Evolutionary conservation across 2,113 vertebrate genomes (phyloP).

Genomic region (Brachirus orientalis): DNA sequence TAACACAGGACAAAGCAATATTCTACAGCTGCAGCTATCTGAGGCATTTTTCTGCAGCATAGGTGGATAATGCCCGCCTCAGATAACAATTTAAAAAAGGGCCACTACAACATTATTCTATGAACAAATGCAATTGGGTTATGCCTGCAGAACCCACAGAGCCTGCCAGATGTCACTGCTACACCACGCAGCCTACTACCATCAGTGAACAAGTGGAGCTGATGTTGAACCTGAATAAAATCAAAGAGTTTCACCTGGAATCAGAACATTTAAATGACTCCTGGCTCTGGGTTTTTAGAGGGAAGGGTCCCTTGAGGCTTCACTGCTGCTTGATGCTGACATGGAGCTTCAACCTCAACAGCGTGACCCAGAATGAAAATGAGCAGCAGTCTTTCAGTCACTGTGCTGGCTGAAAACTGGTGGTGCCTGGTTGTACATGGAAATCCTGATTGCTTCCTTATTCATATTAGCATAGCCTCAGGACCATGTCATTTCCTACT

Average conservation of each 20-base stretch:
- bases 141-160: slow-evolving; percentile 22
- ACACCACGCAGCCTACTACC: slow-evolving; percentile 7
- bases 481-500: background rate
- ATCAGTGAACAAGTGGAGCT: background rate
- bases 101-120: background rate
- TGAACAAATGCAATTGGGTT: background rate
- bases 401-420: background rate
- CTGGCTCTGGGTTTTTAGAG: slow-evolving; percentile 30
- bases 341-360: slow-evolving; percentile 12
- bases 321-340: slow-evolving; percentile 5
- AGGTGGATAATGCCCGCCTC: background rate
- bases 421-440: slow-evolving; percentile 19
- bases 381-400: slow-evolving; percentile 15
- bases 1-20: slow-evolving; percentile 3
- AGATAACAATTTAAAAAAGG: background rate
- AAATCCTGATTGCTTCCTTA: slow-evolving; percentile 5
- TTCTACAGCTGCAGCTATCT: slow-evolving; percentile 1
- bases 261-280: slow-evolving; percentile 12
- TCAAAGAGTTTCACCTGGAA: slow-evolving; percentile 23
- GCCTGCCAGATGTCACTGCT: slow-evolving; percentile 51
- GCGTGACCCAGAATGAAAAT: slow-evolving; percentile 28
- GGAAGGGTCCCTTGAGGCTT: slow-evolving; percentile 2
- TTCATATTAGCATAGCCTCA: slow-evolving; percentile 1
- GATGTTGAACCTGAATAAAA: background rate
- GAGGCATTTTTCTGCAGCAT: slow-evolving; percentile 2